A percentile compares a stretch with the other conserved stretches of the same genome.
Evolutionary conservation across 1,140 invertebrate species (phyloP).

Genomic region (Trichonephila clavipes): DNA sequence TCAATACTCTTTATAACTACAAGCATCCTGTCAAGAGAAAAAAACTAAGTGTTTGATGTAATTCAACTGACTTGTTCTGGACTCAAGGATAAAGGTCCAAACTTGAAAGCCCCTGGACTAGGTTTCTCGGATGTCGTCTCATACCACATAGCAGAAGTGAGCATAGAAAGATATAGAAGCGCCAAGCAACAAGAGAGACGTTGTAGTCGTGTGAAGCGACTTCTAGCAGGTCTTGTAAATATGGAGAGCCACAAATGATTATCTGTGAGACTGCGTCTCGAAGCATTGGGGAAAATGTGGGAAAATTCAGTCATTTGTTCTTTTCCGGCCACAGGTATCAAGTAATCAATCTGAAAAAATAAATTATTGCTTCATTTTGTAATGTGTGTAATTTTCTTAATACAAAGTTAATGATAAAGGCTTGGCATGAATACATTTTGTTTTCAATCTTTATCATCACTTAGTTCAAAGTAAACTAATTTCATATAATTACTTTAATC

Average conservation of each 20-base stretch:
- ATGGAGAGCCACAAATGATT: conserved; percentile 84
- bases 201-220: conserved; percentile 82
- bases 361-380: too few species aligned
- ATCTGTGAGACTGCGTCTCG: conserved; percentile 81
- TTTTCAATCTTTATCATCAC: too few species aligned
- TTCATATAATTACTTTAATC: too few species aligned
- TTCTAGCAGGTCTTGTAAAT: conserved; percentile 82
- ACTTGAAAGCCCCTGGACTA: conserved; percentile 78
- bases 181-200: conserved; percentile 83
- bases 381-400: too few species aligned
- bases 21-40: too few species aligned
- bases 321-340: conserved; percentile 82
- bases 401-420: too few species aligned
- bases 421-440: too few species aligned
- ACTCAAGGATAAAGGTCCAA: conserved; percentile 81
- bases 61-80: conserved; percentile 78
- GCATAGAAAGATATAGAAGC: conserved; percentile 82
- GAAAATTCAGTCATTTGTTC: conserved; percentile 81
- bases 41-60: conserved; percentile 65
- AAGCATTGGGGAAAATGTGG: conserved; percentile 81
- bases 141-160: conserved; percentile 84
- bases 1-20: too few species aligned
- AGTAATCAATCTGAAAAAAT: conserved; percentile 81
- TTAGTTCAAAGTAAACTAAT: too few species aligned
- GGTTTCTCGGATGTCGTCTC: conserved; percentile 77